Conservation (phyloP, 2,113 vertebrate genomes). For the Engystomops pustulosus region DNA sequence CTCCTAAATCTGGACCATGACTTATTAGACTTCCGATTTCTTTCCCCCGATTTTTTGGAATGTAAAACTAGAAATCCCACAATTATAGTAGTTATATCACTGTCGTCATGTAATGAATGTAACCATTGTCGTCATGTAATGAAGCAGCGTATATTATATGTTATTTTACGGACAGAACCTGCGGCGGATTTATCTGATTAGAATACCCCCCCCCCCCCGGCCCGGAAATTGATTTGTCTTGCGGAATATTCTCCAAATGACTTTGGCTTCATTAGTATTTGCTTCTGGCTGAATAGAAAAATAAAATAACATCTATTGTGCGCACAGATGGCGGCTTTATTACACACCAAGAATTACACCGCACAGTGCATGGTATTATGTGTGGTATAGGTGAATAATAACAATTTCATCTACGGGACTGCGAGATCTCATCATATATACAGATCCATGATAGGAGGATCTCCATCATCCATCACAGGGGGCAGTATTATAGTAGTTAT, state of each 20-base stretch:
- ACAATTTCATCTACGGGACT: slow-evolving; percentile 40
- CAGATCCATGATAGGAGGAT: background rate
- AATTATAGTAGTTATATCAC: too few relatives aligned
- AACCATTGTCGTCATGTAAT: background rate
- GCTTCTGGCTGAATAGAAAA: slow-evolving; percentile 46
- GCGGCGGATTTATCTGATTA: slow-evolving; percentile 29
- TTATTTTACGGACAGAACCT: slow-evolving; percentile 1
- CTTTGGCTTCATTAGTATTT: slow-evolving; percentile 47
- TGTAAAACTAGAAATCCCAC: background rate
- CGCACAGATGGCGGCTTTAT: slow-evolving; percentile 55
- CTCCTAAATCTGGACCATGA: too few relatives aligned
- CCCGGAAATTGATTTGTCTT: slow-evolving; percentile 33
- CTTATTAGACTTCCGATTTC: too few relatives aligned
- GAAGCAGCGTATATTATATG: background rate
- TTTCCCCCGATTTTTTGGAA: too few relatives aligned
- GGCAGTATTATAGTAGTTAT: slow-evolving; percentile 5
- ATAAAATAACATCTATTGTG: slow-evolving; percentile 54
- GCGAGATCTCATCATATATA: background rate
- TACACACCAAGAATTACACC: slow-evolving; percentile 43
- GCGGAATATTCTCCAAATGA: slow-evolving; percentile 19
- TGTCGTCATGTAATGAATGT: too few relatives aligned
- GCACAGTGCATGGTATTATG: slow-evolving; percentile 40
- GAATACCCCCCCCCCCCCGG: slow-evolving; percentile 5
- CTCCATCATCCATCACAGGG: too few relatives aligned
- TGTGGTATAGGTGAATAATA: slow-evolving; percentile 48